phyloP scores from a whole-genome alignment of 2,113 vertebrate species.

The Meleagris gallopavo region DNA sequence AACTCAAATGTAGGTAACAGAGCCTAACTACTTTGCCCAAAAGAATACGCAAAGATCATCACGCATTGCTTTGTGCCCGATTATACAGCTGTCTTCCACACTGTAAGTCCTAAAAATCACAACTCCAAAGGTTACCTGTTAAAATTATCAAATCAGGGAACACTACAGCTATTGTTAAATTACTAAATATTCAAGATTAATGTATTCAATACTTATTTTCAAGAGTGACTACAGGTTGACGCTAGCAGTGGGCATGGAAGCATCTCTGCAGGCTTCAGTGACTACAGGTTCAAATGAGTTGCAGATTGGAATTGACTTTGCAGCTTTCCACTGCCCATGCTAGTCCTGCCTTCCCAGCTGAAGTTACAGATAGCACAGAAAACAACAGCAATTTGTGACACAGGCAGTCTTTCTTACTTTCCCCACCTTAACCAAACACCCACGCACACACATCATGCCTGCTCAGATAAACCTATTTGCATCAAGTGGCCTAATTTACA shows the following conservation, averaged over 20 bases:
- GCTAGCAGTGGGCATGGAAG: fast-evolving
- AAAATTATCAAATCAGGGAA: not conserved
- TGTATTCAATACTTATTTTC: not conserved
- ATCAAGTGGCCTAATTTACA: not conserved
- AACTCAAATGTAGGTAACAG: fast-evolving
- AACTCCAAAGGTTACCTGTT: not conserved
- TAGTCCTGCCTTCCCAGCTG: not conserved
- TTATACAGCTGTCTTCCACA: not conserved
- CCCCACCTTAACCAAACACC: not conserved
- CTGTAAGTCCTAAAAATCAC: not conserved
- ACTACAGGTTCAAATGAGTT: not conserved
- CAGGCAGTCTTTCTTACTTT: not conserved
- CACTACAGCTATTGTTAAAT: not conserved
- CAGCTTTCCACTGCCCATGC: not conserved
- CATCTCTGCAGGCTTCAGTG: not conserved
- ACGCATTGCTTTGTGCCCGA: not conserved
- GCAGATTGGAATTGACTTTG: not conserved
- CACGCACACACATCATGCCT: not conserved
- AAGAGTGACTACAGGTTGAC: not conserved
- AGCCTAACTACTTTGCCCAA: not conserved
- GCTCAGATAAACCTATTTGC: not conserved
- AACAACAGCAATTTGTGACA: not conserved
- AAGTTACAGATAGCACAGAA: not conserved
- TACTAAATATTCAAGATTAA: not conserved
- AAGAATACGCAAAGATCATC: not conserved